Evolutionary conservation across 1,140 invertebrate species (phyloP).

Genomic region (Babylonia areolata): DNA sequence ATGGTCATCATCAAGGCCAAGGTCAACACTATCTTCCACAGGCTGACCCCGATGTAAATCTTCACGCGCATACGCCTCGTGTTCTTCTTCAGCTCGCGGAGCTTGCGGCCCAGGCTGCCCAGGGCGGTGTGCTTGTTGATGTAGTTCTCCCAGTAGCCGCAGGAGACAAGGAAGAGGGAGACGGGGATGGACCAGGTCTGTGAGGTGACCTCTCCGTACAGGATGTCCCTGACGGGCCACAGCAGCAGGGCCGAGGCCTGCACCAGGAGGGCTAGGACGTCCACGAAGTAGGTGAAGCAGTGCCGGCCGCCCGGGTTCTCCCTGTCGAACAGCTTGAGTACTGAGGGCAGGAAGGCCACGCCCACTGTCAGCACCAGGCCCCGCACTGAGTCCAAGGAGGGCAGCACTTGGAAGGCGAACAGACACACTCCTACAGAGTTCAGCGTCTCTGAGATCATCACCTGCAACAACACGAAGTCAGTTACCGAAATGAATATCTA

Average conservation of each 20-base stretch:
- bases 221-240: constrained; percentile 59
- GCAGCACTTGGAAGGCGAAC: constrained; percentile 70
- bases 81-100: constrained; percentile 63
- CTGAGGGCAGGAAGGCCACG: constrained; percentile 64
- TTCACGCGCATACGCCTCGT: constrained; percentile 67
- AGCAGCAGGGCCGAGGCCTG: constrained; percentile 63
- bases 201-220: constrained; percentile 37
- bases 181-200: constrained; percentile 62
- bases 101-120: constrained; percentile 53
- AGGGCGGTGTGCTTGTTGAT: constrained; percentile 65
- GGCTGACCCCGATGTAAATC: constrained; percentile 64
- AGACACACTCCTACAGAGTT: constrained; percentile 69
- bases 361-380: constrained; percentile 63
- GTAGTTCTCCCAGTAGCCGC: constrained; percentile 75
- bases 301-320: constrained; percentile 55
- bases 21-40: constrained; percentile 71
- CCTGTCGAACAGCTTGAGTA: constrained; percentile 67
- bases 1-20: constrained; percentile 60
- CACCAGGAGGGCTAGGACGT: constrained; percentile 58
- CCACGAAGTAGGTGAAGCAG: constrained; percentile 55
- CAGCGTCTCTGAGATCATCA: constrained; percentile 67
- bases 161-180: constrained; percentile 68
- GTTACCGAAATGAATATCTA: background rate
- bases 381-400: constrained; percentile 59
- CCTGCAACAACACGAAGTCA: constrained; percentile 50